phyloP scores from a whole-genome alignment of 2,888 invertebrate genomes.

The Drosophila tripunctata region DNA sequence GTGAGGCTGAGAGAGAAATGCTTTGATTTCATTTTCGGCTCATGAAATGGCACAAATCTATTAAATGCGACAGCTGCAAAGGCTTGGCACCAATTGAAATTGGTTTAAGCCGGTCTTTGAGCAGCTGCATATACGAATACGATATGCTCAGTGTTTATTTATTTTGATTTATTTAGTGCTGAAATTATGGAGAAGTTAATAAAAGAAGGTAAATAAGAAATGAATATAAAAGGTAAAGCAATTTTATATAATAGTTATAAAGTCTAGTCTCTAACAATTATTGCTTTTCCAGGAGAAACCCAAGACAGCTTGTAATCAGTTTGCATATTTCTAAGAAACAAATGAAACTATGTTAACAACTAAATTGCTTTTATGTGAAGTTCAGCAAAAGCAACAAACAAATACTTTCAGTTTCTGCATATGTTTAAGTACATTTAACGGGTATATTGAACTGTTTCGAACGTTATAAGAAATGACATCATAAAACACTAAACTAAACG shows the following conservation, averaged over 20 bases:
- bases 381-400: background rate
- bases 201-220: no score
- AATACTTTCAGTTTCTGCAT: conserved; percentile 45
- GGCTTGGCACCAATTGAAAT: conserved; percentile 58
- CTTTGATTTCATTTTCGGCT: conserved; percentile 61
- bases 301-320: no score
- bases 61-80: conserved; percentile 48
- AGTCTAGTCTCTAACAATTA: no score
- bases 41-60: conserved; percentile 66
- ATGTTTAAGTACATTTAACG: conserved; percentile 23
- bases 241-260: no score
- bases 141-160: no score
- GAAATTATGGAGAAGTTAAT: no score
- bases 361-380: background rate
- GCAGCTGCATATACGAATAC: conserved; percentile 14
- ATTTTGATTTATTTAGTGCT: no score
- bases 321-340: background rate
- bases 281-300: no score
- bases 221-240: no score
- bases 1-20: no score
- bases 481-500: conserved; percentile 33
- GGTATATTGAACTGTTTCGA: conserved; percentile 52
- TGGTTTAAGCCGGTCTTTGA: conserved; percentile 45
- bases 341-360: background rate
- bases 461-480: conserved; percentile 51